Conservation (phyloP, 1,140 invertebrate genomes). For the Vanessa atalanta region DNA sequence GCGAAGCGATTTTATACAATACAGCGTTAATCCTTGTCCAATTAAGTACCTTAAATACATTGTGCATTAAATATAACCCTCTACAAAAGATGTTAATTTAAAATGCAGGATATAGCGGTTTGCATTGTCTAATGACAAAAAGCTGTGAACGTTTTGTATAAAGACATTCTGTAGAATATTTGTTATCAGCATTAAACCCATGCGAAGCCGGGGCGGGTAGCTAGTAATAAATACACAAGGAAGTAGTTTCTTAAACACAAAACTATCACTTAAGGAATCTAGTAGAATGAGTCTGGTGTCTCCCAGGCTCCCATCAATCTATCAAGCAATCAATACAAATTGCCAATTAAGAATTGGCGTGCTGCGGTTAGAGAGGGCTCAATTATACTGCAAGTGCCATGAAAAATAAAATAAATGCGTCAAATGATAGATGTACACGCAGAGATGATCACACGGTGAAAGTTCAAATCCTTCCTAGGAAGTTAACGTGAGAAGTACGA, state of each 20-base stretch:
- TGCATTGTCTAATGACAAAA: too few relatives aligned
- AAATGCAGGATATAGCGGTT: too few relatives aligned
- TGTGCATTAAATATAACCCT: too few relatives aligned
- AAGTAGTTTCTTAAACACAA: background rate
- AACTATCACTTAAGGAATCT: background rate
- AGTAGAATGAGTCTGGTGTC: constrained; percentile 28
- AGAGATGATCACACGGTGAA: constrained; percentile 38
- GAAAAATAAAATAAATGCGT: constrained; percentile 42
- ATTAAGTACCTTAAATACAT: too few relatives aligned
- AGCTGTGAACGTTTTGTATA: too few relatives aligned
- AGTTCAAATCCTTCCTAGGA: constrained; percentile 44
- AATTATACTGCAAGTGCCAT: constrained; percentile 53
- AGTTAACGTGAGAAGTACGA: constrained; percentile 24
- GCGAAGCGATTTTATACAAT: too few relatives aligned
- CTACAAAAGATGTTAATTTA: too few relatives aligned
- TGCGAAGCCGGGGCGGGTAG: too few relatives aligned
- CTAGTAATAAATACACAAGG: background rate
- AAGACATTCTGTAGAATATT: too few relatives aligned
- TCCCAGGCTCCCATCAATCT: constrained; percentile 26
- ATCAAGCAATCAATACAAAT: constrained; percentile 48
- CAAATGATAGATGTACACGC: constrained; percentile 39
- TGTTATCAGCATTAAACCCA: too few relatives aligned
- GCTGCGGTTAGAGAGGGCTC: constrained; percentile 37
- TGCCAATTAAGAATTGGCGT: constrained; percentile 49
- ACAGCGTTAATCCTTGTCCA: too few relatives aligned